Evolutionary conservation across 2,888 invertebrate genomes (phyloP), one percentile per base, ranked within the genome.

Genomic region (Ischnus inquisitorius): DNA sequence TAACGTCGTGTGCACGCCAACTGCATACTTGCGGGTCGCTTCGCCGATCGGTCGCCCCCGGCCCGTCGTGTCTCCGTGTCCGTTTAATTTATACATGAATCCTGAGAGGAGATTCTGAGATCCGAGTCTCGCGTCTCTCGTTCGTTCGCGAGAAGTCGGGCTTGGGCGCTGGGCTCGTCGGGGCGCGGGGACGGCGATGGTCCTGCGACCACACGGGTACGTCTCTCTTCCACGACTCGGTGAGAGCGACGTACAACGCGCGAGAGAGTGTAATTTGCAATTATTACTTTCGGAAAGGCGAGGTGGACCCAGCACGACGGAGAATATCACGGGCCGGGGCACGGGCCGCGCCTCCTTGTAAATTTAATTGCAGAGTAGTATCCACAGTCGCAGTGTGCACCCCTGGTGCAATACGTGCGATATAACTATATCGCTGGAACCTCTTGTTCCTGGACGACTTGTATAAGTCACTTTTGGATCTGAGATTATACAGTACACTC

Each of bases 41-140:
- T 69, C 72, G 72, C 68, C 41, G 67, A n/a, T 74, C 67, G 80
- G 57, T 76, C 78, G 79, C 79, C 75, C 68, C 43, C 60, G 65
- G 79, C 5, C 79, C 76, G 60, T 85, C 79, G 84, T 85, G 84
- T 86, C 85, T 85, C 87, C 87, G 83, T 54, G 69, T 79, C 64
- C 43, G 69, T 82, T 87, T 85, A 88, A 89, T 89, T 89, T 87
- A 89, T 88, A 89, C 89, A 88, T 87, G 88, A 87, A 88, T 83
- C 72, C 34, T 64, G 67, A 68, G 54, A 57, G 74, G 46, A 67
- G 16, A 62, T 34, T 57, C 34, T 28, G 51, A 51, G 41, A 62
- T 57, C 19, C 25, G 39, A 12, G 60, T 65, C 60, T 72, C 39
- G 48, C 39, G 46, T 79, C 75, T 76, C n/a, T 54, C 48, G 68